phyloP scores from a whole-genome alignment of 2,113 vertebrate species.

The Glareola pratincola region DNA sequence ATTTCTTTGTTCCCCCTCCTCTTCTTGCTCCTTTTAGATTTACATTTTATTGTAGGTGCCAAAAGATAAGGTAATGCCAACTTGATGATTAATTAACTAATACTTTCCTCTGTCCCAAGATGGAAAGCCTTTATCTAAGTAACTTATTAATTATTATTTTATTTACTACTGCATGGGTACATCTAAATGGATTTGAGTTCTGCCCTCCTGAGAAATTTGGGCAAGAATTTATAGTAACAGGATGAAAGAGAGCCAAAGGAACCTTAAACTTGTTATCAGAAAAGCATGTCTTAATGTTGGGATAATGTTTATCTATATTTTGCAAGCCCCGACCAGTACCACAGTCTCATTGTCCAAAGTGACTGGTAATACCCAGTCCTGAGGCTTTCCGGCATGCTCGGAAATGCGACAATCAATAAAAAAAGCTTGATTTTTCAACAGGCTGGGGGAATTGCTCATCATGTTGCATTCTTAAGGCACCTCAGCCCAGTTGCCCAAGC shows the following conservation, averaged over 20 bases:
- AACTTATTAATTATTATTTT: slow-evolving; percentile 48
- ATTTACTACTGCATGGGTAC: slow-evolving; percentile 5
- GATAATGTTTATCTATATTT: background rate
- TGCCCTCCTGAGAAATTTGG: background rate
- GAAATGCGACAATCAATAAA: background rate
- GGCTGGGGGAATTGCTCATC: background rate
- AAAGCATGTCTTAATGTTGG: background rate
- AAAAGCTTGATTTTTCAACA: background rate
- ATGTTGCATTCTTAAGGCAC: background rate
- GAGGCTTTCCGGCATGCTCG: background rate
- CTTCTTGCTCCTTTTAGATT: background rate
- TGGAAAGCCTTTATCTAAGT: slow-evolving; percentile 43
- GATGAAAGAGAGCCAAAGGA: background rate
- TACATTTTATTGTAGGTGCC: slow-evolving; percentile 51
- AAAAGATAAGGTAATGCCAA: slow-evolving; percentile 60
- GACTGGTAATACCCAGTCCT: background rate
- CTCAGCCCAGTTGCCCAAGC: background rate
- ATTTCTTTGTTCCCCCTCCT: slow-evolving; percentile 15
- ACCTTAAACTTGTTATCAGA: background rate
- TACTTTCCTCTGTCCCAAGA: slow-evolving; percentile 27
- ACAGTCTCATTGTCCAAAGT: background rate
- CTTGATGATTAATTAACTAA: slow-evolving; percentile 54
- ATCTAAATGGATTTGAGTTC: background rate
- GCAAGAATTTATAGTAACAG: background rate
- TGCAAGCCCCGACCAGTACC: background rate